Base-by-base conservation (phyloP, 2,888 invertebrate genomes). In the Nymphalis c-album region DNA sequence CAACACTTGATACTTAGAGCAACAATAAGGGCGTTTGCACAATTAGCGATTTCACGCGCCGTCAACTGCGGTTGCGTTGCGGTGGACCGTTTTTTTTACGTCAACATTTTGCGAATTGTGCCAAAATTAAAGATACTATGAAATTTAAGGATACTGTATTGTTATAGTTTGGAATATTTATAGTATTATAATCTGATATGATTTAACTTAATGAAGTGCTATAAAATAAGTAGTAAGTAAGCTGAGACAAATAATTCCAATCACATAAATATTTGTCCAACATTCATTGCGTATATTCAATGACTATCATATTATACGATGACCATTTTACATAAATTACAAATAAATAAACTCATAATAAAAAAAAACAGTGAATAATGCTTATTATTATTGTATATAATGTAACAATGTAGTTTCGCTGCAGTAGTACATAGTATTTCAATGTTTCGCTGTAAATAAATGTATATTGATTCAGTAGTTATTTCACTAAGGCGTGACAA, bases 1-100 rank as follows among this genome's bases (percentile, higher is more conserved):
- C 60, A 68, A 68, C 67, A 68, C 67, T 60, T 67, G 68, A 68
- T 70, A 69, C 66, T 71, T 69, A 60, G 57, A n/a, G 65, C 58
- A 60, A 71, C 71, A 71, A 73, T 63, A 72, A 72, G 76, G 77
- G 51, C 71, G 77, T 79, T 69, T 72, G 79, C 76, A 70, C 77
- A 75, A 75, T 75, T 76, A 67, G 69, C 74, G 75, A 75, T 74
- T 76, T 71, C 60, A 71, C 68, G 71, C 69, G 26, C 62, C 72
- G 63, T 70, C 69, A 65, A 58, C 10, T 71, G 69, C 64, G 63
- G 63, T 65, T 63, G 47, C 17, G 35, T 7, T n/a, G n/a, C n/a
- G n/a, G 35, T 53, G 26, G 16, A 40, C 0, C 35, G 35, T 40
- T 57, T 40, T 31, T 31, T 57, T 57, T 40, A 40, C 7, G 18